These are phyloP conservation scores for Teleopsis dalmanni DNA, from an alignment of 1,140 invertebrate genomes.

Conservation along the genomic window DNA sequence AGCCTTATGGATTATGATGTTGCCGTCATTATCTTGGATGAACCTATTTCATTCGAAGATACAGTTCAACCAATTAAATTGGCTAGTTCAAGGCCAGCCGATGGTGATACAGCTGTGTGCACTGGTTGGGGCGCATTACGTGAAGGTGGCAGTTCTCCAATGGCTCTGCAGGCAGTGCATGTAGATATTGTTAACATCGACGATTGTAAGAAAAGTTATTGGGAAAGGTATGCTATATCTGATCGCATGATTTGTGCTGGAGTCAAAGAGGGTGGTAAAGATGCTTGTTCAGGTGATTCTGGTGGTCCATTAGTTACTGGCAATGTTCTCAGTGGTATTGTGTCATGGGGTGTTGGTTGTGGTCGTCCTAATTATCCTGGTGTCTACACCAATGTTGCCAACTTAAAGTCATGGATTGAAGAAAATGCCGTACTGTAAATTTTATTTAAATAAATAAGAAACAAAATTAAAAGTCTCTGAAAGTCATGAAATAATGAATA, in stretches of 20 bases:
- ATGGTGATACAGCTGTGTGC: conserved; percentile 19
- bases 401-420: conserved; percentile 2
- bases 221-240: conserved; percentile 16
- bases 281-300: conserved; percentile 28
- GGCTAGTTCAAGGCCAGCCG: background rate
- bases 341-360: conserved; percentile 47
- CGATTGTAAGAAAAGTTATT: conserved; percentile 52
- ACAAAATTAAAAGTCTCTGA: too few relatives aligned
- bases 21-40: background rate
- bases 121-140: conserved; percentile 9
- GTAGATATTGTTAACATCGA: conserved; percentile 46
- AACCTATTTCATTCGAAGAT: background rate
- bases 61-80: background rate
- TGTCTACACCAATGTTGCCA: conserved; percentile 41
- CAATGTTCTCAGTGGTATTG: conserved; percentile 38
- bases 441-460: background rate
- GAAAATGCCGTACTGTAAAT: background rate
- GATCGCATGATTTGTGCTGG: conserved; percentile 14
- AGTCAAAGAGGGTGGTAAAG: conserved; percentile 10
- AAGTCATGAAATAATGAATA: too few relatives aligned
- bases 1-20: background rate
- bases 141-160: conserved; percentile 47
- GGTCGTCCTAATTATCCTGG: conserved; percentile 45
- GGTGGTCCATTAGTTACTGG: conserved; percentile 23
- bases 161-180: background rate